Conservation (phyloP, 2,113 vertebrate species). For the Erythrocebus patas region DNA sequence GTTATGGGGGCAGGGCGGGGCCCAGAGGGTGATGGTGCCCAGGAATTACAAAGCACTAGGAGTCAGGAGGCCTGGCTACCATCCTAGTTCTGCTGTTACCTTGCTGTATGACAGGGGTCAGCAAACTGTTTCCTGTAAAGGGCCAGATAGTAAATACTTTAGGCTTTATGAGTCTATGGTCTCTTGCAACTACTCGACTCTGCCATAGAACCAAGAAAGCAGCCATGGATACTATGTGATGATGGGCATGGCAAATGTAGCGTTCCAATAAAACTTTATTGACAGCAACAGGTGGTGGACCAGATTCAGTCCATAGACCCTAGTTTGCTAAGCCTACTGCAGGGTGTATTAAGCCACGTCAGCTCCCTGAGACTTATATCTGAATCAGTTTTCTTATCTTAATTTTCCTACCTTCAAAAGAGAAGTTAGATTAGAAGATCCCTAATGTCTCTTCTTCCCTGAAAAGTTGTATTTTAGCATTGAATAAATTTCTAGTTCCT, state of each 20-base stretch:
- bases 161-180: background rate
- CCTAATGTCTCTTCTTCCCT: background rate
- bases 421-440: background rate
- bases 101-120: background rate
- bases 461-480: background rate
- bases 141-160: background rate
- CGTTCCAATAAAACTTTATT: conserved; percentile 17
- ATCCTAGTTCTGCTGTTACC: background rate
- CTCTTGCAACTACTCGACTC: background rate
- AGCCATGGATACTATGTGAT: background rate
- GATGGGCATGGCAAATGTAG: background rate
- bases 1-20: background rate
- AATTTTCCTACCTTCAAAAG: background rate
- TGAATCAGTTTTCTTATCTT: background rate
- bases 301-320: background rate
- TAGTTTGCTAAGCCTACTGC: background rate
- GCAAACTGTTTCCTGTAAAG: background rate
- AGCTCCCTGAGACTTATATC: background rate
- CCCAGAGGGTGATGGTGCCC: background rate
- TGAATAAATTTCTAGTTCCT: background rate
- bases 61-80: background rate
- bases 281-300: background rate
- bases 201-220: background rate
- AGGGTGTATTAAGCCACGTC: background rate
- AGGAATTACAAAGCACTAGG: background rate